Base-by-base conservation (phyloP, 2,888 invertebrate species). In the Ariolimax columbianus region DNA sequence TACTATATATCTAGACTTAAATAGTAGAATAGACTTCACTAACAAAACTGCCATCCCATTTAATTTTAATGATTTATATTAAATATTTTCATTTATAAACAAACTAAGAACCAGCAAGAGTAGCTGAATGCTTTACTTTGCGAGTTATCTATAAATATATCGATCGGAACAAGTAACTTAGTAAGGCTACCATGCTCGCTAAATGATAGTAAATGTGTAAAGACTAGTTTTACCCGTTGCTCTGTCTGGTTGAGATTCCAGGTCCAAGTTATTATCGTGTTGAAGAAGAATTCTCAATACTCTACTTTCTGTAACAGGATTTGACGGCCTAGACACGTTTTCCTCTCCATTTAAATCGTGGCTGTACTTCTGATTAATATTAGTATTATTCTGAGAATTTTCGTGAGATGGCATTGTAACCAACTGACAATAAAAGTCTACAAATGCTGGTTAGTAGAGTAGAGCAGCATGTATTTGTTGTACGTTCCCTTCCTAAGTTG, bases 281-380 rank as follows among this genome's bases (percentile, higher is more conserved):
- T 75, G 43, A 0, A 38, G 36, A n/a, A 83, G 2, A 3, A 36
- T 70, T 30, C 70, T 83, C 55, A 83, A 38, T 3, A 83, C 70
- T 70, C 83, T 75, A 33, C 77, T 83, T 83, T 87, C 83, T 4
- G 87, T 87, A 40, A 68, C 81, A 47, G 77, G 70, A 33, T 83
- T 85, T 3, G 87, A 85, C 3, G 85, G 85, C 23, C 80, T 77
- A 33, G 81, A 81, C 47, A 33, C 30, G 36, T 77, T 30, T 11
- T 70, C 80, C 19, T 85, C 80, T 47, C 80, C 85, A 51, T 43
- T 73, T 7, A 79, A 23, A 30, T 59, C 66, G 23, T 80, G 55
- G 33, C 72, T 77, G 26, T 47, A 77, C 36, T 47, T 66, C 26
- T 77, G 40, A 73, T 43, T 43, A 59, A 30, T 23, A 19, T 47